Evolutionary conservation across 2,888 invertebrate genomes (phyloP), one percentile per base, ranked within the genome.

Genomic region (Torymus aiolomorphi): DNA sequence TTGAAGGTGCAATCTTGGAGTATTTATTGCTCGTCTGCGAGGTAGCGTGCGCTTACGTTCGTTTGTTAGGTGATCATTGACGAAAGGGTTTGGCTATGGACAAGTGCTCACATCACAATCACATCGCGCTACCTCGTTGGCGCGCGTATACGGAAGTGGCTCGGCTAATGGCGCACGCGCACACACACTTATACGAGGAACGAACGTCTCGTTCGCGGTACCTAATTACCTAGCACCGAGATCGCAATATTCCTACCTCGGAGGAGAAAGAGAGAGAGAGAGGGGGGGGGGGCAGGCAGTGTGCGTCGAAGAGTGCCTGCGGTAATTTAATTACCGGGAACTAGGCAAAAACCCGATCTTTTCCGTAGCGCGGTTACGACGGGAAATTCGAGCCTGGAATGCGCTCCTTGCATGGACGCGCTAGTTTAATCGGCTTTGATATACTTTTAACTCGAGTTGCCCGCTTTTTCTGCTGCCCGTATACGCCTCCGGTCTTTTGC

Each of bases 171-270:
- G 42, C 42, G 42, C 42, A 8, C 13, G 4, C 49, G 49, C 16
- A 52, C 14, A 42, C 57, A 52, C 73, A 66, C 73, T 74, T 66
- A 24, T 75, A 75, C 75, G 66, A 13, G 59, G 67, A 75, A 67
- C 51, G 75, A 75, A 66, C 59, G 11, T 61, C 81, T 82, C 80
- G 82, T 83, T 84, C 83, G 78, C 80, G 79, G 83, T 83, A 83
- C 79, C 82, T 84, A 85, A 85, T 85, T 85, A 83, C 82, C 75
- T 73, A 62, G 81, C 82, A 82, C 83, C 84, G 83, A 84, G 83
- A 42, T 42, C 83, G 85, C 84, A 84, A 85, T 85, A 84, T 78
- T 76, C 80, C 69, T 20, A 42, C 42, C 42, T 42, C 42, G 42
- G 42, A 8, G 8, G 42, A 31, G 31, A 3, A 31, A 5, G 31